Evolutionary conservation across 2,888 invertebrate genomes (phyloP), one percentile per base, ranked within the genome.

Genomic region (Coleophora deauratella): DNA sequence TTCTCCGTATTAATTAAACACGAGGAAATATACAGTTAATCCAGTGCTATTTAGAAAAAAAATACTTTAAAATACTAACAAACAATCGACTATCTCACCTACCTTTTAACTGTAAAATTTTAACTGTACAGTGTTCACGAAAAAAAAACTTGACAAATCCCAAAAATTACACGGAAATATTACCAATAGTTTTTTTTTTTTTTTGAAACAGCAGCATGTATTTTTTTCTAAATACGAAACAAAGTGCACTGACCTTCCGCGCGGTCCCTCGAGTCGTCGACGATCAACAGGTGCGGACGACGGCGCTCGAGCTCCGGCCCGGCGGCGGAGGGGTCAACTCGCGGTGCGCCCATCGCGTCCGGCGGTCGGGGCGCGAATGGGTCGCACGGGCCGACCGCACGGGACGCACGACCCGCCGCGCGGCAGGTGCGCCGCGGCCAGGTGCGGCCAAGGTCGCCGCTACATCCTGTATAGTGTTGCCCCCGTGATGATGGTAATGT

Each of bases 201-300:
- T 6, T 3, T 21, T 21, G n/a, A 21, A 21, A 21, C 21, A 4
- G 3, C 21, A 4, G 3, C 3, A 21, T 21, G 3, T 21, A 21
- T 21, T 21, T 21, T n/a, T n/a, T n/a, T n/a, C n/a, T n/a, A n/a
- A 21, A 21, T 4, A 21, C 3, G 6, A 21, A 21, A 6, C 28
- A 27, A 37, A 28, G 15, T 12, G 13, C 51, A 66, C 72, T 75
- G 59, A 84, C 84, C 84, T 81, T 80, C 77, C 33, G 66, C 62
- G 57, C 73, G 72, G 72, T 60, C 77, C 54, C 78, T 70, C 56
- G 81, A 74, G 54, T 81, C 72, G 75, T 81, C 84, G 53, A 84
- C 73, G 54, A 85, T 82, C 80, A 85, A 81, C 82, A 84, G 79
- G 84, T 84, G 79, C 51, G 79, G 78, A 44, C 74, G 68, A 41